Percentiles rank a stretch among this genome's conserved stretches.
Conservation (phyloP, 1,140 invertebrate species). For the Anthonomus grandis region DNA sequence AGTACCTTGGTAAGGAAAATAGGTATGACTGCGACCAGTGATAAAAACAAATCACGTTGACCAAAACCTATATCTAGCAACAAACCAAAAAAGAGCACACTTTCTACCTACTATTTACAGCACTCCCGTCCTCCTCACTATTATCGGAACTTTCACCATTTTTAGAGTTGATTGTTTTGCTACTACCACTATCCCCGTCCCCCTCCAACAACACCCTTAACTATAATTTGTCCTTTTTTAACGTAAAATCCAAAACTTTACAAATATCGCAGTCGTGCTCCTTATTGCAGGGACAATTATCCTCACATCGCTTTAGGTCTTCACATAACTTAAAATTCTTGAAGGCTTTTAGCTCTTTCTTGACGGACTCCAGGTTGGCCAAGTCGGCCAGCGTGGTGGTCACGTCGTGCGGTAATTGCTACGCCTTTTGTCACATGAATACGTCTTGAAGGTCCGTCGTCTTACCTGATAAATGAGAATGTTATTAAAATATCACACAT, state of each 20-base stretch:
- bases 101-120: no score
- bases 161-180: no score
- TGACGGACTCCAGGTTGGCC: constrained; percentile 33
- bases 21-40: no score
- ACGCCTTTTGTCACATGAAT: constrained; percentile 60
- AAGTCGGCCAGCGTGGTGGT: constrained; percentile 24
- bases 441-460: constrained; percentile 54
- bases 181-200: not conserved
- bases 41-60: no score
- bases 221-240: constrained; percentile 47
- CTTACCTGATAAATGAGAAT: constrained; percentile 16
- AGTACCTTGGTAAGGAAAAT: no score
- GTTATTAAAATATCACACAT: not conserved
- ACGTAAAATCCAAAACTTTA: constrained; percentile 46
- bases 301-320: constrained; percentile 46
- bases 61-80: no score
- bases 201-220: constrained; percentile 19
- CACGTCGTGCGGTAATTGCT: constrained; percentile 38
- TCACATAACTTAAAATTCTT: constrained; percentile 47
- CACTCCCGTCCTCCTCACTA: no score
- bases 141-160: no score
- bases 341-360: constrained; percentile 42
- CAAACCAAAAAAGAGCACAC: no score
- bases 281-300: constrained; percentile 45
- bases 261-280: constrained; percentile 47